These are phyloP conservation scores for Archaeoteleia sp. DNA, from an alignment of 2,888 invertebrate genomes.

Conservation along the genomic window DNA sequence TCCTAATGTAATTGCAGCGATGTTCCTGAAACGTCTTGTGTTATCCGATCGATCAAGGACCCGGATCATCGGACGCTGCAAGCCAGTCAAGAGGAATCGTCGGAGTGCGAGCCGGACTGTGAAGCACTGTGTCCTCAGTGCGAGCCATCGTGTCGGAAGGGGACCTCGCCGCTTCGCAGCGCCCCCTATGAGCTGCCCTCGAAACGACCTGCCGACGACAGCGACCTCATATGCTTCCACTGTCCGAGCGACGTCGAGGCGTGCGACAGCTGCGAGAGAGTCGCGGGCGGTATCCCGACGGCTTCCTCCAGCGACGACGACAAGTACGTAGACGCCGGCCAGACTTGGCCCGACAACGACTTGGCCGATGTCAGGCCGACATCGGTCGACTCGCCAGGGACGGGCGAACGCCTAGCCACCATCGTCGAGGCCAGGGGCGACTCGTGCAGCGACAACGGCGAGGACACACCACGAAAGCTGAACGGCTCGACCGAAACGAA, in stretches of 20 bases:
- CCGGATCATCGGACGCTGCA: conserved; percentile 20
- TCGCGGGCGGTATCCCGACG: conserved; percentile 44
- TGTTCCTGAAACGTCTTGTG: conserved; percentile 37
- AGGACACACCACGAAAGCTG: conserved; percentile 58
- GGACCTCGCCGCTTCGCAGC: conserved; percentile 41
- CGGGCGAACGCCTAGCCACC: conserved; percentile 66
- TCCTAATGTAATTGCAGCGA: conserved; percentile 54
- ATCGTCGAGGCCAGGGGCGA: conserved; percentile 69
- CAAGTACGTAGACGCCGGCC: conserved; percentile 65
- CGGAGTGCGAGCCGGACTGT: conserved; percentile 42
- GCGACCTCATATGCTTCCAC: conserved; percentile 70
- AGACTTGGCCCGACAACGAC: conserved; percentile 67
- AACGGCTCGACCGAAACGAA: conserved; percentile 61
- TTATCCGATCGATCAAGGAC: conserved; percentile 28
- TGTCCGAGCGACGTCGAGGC: conserved; percentile 65
- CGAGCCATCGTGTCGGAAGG: conserved; percentile 45
- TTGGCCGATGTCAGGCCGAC: conserved; percentile 65
- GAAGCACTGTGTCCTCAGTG: conserved; percentile 58
- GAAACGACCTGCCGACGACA: conserved; percentile 60
- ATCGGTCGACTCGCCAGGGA: conserved; percentile 57
- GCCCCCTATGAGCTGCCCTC: conserved; percentile 64
- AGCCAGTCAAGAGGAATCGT: conserved; percentile 38
- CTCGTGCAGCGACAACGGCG: conserved; percentile 63
- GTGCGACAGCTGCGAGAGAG: conserved; percentile 63
- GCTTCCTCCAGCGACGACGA: conserved; percentile 63